Conservation (phyloP, 1,140 invertebrate genomes). For the Cephus cinctus region DNA sequence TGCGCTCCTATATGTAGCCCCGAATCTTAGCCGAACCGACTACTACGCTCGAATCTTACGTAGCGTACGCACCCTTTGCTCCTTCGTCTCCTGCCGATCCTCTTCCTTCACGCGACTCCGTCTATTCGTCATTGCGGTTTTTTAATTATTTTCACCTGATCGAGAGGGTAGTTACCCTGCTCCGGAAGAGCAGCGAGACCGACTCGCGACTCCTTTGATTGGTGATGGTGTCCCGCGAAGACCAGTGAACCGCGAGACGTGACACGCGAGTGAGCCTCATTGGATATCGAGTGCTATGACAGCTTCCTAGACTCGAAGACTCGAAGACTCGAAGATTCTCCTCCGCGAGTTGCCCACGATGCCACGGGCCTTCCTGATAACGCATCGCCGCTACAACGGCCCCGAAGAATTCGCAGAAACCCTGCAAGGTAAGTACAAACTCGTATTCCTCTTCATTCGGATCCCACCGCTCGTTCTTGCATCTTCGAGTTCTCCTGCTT, state of each 20-base stretch:
- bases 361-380: constrained; percentile 61
- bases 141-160: too few species aligned
- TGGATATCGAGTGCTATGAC: too few species aligned
- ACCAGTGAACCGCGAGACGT: too few species aligned
- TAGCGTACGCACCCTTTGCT: constrained; percentile 36
- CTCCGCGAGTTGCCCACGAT: constrained; percentile 30
- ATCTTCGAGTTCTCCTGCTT: neutral
- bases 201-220: too few species aligned
- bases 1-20: constrained; percentile 54
- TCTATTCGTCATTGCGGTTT: too few species aligned
- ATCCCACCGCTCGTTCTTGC: neutral
- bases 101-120: too few species aligned
- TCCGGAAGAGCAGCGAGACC: too few species aligned
- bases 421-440: constrained; percentile 19
- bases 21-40: constrained; percentile 49
- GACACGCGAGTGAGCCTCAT: too few species aligned
- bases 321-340: too few species aligned
- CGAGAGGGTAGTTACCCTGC: too few species aligned
- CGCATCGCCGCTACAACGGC: constrained; percentile 58
- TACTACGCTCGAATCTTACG: constrained; percentile 49
- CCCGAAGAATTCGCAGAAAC: constrained; percentile 43
- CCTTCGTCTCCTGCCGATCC: neutral
- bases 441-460: neutral
- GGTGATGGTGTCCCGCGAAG: too few species aligned
- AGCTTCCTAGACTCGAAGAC: too few species aligned